A percentile compares a stretch with the other conserved stretches of the same genome.
These are phyloP conservation scores for Pagrus major DNA, from an alignment of 2,113 vertebrate species.

Conservation along the genomic window DNA sequence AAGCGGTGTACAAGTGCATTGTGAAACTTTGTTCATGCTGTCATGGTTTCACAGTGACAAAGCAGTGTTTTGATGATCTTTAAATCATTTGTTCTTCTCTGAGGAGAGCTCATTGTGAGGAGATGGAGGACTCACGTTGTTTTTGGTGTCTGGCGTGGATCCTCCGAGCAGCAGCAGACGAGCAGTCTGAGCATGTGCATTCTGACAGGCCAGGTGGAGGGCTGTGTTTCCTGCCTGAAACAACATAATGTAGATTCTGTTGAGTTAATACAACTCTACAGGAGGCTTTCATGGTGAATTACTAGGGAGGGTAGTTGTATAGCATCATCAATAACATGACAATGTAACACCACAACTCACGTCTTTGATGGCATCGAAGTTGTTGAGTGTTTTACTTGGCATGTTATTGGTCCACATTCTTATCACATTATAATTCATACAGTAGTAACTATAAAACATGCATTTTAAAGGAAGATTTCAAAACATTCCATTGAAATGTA, in stretches of 20 bases:
- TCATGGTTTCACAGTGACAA: no score
- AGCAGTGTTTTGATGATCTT: not conserved
- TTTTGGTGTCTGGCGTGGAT: conserved; percentile 89
- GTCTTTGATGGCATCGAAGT: not conserved
- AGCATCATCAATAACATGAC: not conserved
- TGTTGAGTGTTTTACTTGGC: no score
- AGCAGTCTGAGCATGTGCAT: conserved; percentile 89
- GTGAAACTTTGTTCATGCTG: no score
- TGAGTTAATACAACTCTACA: not conserved
- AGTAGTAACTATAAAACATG: no score
- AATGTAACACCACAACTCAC: not conserved
- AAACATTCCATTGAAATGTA: no score
- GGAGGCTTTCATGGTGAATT: not conserved
- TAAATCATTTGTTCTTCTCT: not conserved
- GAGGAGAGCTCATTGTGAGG: not conserved
- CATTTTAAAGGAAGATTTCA: no score
- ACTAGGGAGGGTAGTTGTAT: not conserved
- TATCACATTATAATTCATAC: no score
- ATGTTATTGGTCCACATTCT: no score
- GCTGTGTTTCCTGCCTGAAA: conserved; percentile 91
- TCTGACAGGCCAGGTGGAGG: conserved; percentile 94
- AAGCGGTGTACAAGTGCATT: not conserved
- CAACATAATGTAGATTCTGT: not conserved
- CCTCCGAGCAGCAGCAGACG: conserved; percentile 90
- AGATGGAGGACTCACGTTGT: conserved; percentile 86